phyloP scores from a whole-genome alignment of 2,113 vertebrate genomes.

The Phycodurus eques region DNA sequence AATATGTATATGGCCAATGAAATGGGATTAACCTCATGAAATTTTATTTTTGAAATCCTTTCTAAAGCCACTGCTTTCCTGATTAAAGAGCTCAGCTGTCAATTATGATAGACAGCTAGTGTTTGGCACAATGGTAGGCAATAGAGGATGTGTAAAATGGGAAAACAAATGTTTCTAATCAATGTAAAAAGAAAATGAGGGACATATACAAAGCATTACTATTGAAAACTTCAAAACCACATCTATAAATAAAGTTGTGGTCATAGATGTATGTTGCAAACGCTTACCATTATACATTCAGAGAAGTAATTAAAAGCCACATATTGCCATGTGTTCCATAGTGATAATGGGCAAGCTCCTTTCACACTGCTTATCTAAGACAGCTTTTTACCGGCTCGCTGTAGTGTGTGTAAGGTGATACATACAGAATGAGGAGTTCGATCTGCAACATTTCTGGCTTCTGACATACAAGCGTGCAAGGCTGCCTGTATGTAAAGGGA shows the following conservation, averaged over 20 bases:
- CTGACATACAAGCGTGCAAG: too few relatives aligned
- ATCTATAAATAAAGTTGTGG: conserved; percentile 29
- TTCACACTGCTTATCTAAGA: background rate
- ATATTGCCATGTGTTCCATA: background rate
- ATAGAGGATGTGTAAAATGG: conserved; percentile 5
- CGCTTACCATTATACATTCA: background rate
- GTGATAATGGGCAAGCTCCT: conserved; percentile 21
- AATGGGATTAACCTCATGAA: background rate
- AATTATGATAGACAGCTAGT: conserved; percentile 36
- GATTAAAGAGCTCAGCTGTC: conserved; percentile 39
- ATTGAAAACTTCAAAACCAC: conserved; percentile 33
- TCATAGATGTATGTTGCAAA: background rate
- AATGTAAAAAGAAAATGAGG: conserved; percentile 17
- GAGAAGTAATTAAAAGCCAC: background rate
- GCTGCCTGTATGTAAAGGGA: too few relatives aligned
- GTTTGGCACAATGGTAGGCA: conserved; percentile 33
- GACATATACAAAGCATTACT: too few relatives aligned
- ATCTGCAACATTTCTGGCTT: too few relatives aligned
- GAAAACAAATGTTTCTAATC: conserved; percentile 11
- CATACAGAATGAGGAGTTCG: too few relatives aligned
- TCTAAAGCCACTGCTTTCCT: conserved; percentile 14
- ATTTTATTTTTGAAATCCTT: conserved; percentile 6
- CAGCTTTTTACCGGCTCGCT: background rate
- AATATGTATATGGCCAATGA: background rate
- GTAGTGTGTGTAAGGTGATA: background rate